phyloP scores from a whole-genome alignment of 2,888 invertebrate species.

The Drosophila glabriapex region DNA sequence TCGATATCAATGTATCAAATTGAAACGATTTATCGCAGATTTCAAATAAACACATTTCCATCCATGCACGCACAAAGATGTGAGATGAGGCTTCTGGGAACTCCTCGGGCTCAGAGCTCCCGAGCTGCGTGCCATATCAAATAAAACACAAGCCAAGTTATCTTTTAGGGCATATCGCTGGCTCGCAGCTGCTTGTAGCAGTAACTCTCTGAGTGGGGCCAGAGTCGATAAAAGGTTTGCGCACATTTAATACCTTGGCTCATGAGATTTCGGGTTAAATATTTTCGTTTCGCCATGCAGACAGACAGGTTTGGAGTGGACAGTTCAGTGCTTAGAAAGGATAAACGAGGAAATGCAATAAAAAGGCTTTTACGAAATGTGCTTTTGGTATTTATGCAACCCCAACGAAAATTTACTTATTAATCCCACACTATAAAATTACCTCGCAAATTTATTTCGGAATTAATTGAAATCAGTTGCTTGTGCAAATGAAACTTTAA shows the following conservation, averaged over 20 bases:
- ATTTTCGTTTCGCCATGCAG: constrained; percentile 2
- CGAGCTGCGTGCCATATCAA: constrained; percentile 49
- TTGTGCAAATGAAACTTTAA: neutral
- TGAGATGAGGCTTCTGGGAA: constrained; percentile 54
- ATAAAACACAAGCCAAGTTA: constrained; percentile 46
- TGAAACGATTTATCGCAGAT: constrained; percentile 56
- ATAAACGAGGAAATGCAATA: constrained; percentile 4
- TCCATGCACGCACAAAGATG: constrained; percentile 15
- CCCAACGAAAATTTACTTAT: neutral
- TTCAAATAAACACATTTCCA: constrained; percentile 36
- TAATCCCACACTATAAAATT: neutral
- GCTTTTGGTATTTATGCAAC: constrained; percentile 6
- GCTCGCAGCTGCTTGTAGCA: neutral
- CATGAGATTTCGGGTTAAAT: constrained; percentile 54
- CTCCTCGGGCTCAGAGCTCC: neutral
- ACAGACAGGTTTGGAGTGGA: neutral
- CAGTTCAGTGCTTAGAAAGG: neutral
- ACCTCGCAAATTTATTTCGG: neutral
- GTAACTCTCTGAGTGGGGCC: neutral
- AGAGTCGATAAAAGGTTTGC: neutral
- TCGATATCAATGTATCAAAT: constrained; percentile 41
- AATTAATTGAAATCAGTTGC: constrained; percentile 23
- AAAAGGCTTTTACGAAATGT: constrained; percentile 3
- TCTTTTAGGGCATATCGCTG: constrained; percentile 38
- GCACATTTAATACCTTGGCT: constrained; percentile 50